Evolutionary conservation across 1,140 invertebrate species (phyloP).

Genomic region (Trichonephila inaurata): DNA sequence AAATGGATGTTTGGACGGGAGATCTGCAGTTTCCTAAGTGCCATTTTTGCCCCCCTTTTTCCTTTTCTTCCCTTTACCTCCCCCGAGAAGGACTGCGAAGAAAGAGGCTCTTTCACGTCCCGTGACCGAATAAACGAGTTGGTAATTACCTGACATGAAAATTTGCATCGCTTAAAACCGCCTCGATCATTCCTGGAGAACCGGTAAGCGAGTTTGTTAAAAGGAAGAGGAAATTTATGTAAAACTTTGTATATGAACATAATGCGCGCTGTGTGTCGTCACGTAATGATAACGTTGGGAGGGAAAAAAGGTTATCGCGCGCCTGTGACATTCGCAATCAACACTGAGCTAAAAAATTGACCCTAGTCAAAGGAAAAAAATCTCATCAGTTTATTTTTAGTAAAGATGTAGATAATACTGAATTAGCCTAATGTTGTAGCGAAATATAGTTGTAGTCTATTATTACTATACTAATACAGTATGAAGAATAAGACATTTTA

Average conservation of each 20-base stretch:
- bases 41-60: not conserved
- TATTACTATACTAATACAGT: too few species aligned
- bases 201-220: not conserved
- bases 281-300: not conserved
- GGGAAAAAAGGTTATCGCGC: not conserved
- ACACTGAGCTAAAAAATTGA: not conserved
- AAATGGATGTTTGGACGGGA: constrained; percentile 17
- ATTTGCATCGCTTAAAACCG: not conserved
- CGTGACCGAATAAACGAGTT: constrained; percentile 14
- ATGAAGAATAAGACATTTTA: too few species aligned
- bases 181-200: not conserved
- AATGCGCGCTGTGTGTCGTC: not conserved
- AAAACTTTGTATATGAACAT: not conserved
- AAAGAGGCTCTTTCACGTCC: not conserved
- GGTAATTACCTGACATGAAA: not conserved
- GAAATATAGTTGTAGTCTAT: too few species aligned
- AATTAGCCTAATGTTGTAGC: too few species aligned
- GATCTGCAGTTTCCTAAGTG: not conserved
- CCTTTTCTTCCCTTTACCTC: not conserved
- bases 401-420: too few species aligned
- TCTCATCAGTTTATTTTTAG: too few species aligned
- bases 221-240: not conserved
- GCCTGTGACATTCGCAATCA: not conserved
- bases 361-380: too few species aligned
- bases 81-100: not conserved